These are phyloP conservation scores for Myotis daubentonii DNA, from an alignment of 2,797 vertebrate genomes.

Conservation along the genomic window DNA sequence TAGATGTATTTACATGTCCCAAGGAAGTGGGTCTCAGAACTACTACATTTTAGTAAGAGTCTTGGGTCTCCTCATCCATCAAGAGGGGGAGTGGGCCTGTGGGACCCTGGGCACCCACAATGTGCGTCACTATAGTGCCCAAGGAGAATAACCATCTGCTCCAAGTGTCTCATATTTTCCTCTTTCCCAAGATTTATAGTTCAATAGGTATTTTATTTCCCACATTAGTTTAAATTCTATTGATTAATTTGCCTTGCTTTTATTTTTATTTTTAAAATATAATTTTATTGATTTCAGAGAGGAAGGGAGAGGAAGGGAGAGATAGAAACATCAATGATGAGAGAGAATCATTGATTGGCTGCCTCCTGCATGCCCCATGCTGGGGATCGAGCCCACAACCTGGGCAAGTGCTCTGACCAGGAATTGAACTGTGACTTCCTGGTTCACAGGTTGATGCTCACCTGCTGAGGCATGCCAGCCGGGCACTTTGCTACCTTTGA, in stretches of 20 bases:
- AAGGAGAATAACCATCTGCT: not conserved
- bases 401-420: no score
- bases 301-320: no score
- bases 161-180: not conserved
- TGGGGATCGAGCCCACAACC: no score
- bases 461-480: no score
- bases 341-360: no score
- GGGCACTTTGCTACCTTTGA: not conserved
- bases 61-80: not conserved
- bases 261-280: not conserved
- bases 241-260: not conserved
- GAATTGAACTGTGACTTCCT: no score
- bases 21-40: not conserved
- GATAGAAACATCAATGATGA: no score
- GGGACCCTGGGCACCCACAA: not conserved
- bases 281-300: no score
- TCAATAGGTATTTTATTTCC: not conserved
- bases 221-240: not conserved
- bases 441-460: no score
- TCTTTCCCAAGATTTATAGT: not conserved
- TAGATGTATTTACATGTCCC: not conserved
- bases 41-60: not conserved
- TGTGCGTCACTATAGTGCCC: not conserved
- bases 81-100: not conserved
- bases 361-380: no score